phyloP scores from a whole-genome alignment of 2,113 vertebrate species.

The Oophaga pumilio region DNA sequence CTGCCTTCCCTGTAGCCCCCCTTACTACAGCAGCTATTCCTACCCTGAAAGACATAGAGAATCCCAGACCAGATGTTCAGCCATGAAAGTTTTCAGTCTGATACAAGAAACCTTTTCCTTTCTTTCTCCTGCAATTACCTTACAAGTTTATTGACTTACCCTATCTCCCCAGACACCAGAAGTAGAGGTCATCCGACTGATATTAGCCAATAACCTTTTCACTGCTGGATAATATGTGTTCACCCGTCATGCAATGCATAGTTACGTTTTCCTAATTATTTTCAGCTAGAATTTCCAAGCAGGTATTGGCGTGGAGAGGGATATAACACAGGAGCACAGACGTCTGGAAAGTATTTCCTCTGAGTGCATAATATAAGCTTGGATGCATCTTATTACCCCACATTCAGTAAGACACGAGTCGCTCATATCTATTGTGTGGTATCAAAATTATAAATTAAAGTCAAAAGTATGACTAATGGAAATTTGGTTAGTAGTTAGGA shows the following conservation, averaged over 20 bases:
- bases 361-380: neutral
- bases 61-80: conserved; percentile 64
- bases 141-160: conserved; percentile 32
- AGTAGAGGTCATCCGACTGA: conserved; percentile 17
- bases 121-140: conserved; percentile 30
- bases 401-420: neutral
- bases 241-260: neutral
- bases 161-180: conserved; percentile 32
- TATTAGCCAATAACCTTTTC: conserved; percentile 32
- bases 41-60: neutral
- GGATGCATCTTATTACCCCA: neutral
- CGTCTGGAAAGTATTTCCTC: conserved; percentile 17
- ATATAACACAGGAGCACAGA: neutral
- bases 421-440: neutral
- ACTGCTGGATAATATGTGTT: neutral
- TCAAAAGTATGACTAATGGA: neutral
- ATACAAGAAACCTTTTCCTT: conserved; percentile 34
- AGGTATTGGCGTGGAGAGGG: neutral
- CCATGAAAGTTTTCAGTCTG: conserved; percentile 56
- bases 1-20: conserved; percentile 37
- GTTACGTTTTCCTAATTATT: neutral
- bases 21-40: conserved; percentile 29
- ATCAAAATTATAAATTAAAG: neutral
- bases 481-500: too few species aligned
- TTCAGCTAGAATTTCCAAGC: neutral